These are phyloP conservation scores for Morone chrysops DNA, from an alignment of 2,113 vertebrate species.

Conservation along the genomic window DNA sequence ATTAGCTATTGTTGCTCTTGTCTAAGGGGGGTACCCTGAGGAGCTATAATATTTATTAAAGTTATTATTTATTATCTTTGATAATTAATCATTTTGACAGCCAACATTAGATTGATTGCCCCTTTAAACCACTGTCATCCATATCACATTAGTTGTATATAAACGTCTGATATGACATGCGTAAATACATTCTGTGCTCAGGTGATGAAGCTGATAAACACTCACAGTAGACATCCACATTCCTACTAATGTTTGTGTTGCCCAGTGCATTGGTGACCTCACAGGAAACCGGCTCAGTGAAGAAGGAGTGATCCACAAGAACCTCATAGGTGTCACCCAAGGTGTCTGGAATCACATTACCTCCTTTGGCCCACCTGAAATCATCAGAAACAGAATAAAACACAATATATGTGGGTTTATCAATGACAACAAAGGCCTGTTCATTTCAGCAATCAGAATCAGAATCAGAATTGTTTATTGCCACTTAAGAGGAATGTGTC, in stretches of 20 bases:
- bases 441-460: neutral
- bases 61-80: too few species aligned
- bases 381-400: neutral
- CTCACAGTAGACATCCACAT: slow-evolving; percentile 94
- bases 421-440: neutral
- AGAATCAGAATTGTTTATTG: too few species aligned
- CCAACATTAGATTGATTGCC: too few species aligned
- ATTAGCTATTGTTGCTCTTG: too few species aligned
- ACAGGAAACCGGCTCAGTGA: slow-evolving; percentile 92
- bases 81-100: too few species aligned
- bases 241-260: slow-evolving; percentile 94
- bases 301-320: slow-evolving; percentile 91
- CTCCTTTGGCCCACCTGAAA: slow-evolving; percentile 92
- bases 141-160: neutral
- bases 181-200: neutral
- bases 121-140: too few species aligned
- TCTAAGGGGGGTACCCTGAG: too few species aligned
- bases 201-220: neutral
- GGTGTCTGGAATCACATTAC: slow-evolving; percentile 88
- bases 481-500: too few species aligned
- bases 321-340: slow-evolving; percentile 89
- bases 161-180: neutral
- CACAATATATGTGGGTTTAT: neutral
- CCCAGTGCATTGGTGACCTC: slow-evolving; percentile 93
- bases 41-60: too few species aligned